Base-by-base conservation (phyloP, 64 coral and sea anemone species). In the Dendrophyllia cribrosa region DNA sequence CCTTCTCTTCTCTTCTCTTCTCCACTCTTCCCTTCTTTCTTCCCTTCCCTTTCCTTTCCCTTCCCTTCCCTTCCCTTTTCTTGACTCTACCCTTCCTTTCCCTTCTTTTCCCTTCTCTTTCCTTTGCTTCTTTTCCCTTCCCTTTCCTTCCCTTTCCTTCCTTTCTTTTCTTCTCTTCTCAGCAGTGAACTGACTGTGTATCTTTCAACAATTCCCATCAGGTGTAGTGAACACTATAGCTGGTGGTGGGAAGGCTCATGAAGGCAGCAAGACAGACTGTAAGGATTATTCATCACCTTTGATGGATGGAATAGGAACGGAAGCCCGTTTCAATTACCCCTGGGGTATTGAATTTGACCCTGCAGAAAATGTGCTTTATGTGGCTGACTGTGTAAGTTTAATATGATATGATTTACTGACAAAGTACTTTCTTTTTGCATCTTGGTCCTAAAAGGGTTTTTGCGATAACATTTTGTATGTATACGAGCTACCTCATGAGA, bases 251-350 rank as follows among this genome's bases (percentile, higher is more conserved):
- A 60, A n/a, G 52, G 50, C 69, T 23, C 89, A 91, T 24, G 26
- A 91, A 16, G 89, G 89, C 19, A 66, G 51, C 4, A 86, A 75
- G 51, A 73, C 90, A 65, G 79, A 92, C n/a, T 92, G 90, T 55
- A 11, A 76, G 25, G 90, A 92, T 22, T 34, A 63, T 16, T 46
- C 64, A 5, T 9, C 51, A 14, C 24, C 67, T 3, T 19, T 43
- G 14, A 78, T 61, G 25, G 90, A 92, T 45, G 90, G 90, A 7
- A 74, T 86, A 53, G 90, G 80, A 13, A 76, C 45, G 15, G 59
- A 86, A 0, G 90, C 90, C 46, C 17, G 90, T 80, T 92, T 92
- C 53, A 92, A 86, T 69, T 92, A 92, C 23, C 90, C 90, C 44
- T 92, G 90, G 90, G 90, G 79, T 65, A 92, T 92, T 22, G 77